Conservation (phyloP, 1,140 invertebrate genomes). For the Trichoplusia ni region DNA sequence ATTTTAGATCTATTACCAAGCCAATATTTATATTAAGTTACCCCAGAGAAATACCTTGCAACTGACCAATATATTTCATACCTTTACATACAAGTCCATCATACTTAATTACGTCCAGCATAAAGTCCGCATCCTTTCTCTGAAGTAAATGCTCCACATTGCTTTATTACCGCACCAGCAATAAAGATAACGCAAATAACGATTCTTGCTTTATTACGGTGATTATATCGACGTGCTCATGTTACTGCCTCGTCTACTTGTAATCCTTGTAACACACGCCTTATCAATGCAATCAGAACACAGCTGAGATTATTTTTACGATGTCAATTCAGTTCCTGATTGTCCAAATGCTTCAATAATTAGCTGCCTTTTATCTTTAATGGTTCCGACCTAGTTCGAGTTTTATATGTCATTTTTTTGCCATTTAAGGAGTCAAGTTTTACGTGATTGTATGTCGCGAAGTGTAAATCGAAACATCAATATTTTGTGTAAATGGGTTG, state of each 20-base stretch:
- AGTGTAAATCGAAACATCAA: slow-evolving; percentile 4
- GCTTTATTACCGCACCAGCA: not conserved
- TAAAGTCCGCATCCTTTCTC: too few species aligned
- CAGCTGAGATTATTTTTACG: not conserved
- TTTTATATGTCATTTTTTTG: too few species aligned
- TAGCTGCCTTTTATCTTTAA: not conserved
- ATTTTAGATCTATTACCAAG: too few species aligned
- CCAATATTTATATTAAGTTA: too few species aligned
- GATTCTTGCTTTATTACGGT: not conserved
- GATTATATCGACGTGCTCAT: not conserved
- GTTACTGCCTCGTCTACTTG: not conserved
- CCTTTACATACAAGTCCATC: too few species aligned
- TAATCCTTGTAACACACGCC: slow-evolving; percentile 3
- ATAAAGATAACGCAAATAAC: not conserved
- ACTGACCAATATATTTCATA: too few species aligned
- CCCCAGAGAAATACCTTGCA: too few species aligned
- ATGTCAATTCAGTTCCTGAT: not conserved
- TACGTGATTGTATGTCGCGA: not conserved
- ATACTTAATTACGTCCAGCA: too few species aligned
- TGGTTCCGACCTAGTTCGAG: too few species aligned
- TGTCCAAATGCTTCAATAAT: not conserved
- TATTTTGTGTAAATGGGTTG: slow-evolving; percentile 15
- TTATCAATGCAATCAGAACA: slow-evolving; percentile 1
- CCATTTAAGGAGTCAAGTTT: too few species aligned
- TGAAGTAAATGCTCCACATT: not conserved